Conservation (phyloP, 2,888 invertebrate genomes). For the Opisthograptis luteolata region DNA sequence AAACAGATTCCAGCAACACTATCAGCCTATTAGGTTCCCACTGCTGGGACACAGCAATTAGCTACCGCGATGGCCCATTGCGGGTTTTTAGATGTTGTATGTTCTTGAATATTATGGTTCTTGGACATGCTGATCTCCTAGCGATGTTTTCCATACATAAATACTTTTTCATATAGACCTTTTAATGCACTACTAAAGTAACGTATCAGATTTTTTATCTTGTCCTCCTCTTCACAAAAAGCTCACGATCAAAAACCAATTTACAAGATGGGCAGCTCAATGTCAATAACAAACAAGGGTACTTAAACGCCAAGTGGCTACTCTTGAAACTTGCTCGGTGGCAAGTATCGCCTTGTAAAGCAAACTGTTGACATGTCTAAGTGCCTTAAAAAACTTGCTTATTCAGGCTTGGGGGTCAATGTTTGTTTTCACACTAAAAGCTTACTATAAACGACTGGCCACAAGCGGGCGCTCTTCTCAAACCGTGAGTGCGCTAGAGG, state of each 20-base stretch:
- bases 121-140: too few relatives aligned
- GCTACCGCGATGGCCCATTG: too few relatives aligned
- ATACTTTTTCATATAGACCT: background rate
- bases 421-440: too few relatives aligned
- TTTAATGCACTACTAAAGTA: background rate
- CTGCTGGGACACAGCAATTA: too few relatives aligned
- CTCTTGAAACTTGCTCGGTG: slow-evolving; percentile 9
- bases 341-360: slow-evolving; percentile 10
- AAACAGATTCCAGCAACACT: too few relatives aligned
- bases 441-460: too few relatives aligned
- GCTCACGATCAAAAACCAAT: slow-evolving; percentile 12
- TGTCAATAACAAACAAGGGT: slow-evolving; percentile 20
- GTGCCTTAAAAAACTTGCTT: slow-evolving; percentile 13
- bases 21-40: too few relatives aligned
- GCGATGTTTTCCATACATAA: too few relatives aligned
- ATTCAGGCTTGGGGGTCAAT: slow-evolving; percentile 4
- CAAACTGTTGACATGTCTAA: slow-evolving; percentile 18
- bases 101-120: too few relatives aligned
- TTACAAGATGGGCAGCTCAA: slow-evolving; percentile 8
- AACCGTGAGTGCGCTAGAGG: too few relatives aligned
- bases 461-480: too few relatives aligned
- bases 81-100: too few relatives aligned
- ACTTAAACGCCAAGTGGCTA: slow-evolving; percentile 13
- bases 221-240: slow-evolving; percentile 2
- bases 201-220: slow-evolving; percentile 2